phyloP scores from a whole-genome alignment of 2,797 vertebrate species.

The Rhinogobio ventralis region DNA sequence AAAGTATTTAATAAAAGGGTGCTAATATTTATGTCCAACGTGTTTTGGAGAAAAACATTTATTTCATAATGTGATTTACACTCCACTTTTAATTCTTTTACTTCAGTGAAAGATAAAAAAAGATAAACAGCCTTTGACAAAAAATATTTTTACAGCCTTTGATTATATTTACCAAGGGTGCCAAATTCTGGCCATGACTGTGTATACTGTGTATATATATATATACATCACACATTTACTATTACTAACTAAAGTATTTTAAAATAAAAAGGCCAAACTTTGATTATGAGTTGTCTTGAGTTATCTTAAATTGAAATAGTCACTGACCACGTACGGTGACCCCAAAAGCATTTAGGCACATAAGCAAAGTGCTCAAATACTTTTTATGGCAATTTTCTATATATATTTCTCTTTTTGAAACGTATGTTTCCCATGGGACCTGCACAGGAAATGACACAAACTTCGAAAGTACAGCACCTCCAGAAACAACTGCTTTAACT shows the following conservation, averaged over 20 bases:
- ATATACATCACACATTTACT: background rate
- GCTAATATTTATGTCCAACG: too few species aligned
- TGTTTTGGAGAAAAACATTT: too few species aligned
- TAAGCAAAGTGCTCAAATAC: background rate
- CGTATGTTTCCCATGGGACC: background rate
- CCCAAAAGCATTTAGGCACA: background rate
- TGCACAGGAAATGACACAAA: conserved; percentile 22
- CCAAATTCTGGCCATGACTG: too few species aligned
- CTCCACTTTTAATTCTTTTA: too few species aligned
- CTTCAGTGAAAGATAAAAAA: too few species aligned
- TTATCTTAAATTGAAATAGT: background rate
- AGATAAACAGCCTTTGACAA: too few species aligned
- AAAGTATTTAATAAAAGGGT: too few species aligned
- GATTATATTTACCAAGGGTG: too few species aligned
- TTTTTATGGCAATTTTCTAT: background rate
- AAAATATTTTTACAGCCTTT: too few species aligned
- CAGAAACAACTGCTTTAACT: background rate
- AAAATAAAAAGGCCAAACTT: background rate
- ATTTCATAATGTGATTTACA: too few species aligned
- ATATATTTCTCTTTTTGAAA: background rate
- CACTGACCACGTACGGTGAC: background rate
- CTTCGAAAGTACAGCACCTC: background rate
- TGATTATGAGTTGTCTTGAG: background rate
- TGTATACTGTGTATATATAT: too few species aligned
- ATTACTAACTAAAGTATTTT: background rate